A percentile compares a stretch with the other conserved stretches of the same genome.
Evolutionary conservation across 35 echinoderm and acorn worm species (phyloP).

Genomic region (Heliocidaris erythrogramma): DNA sequence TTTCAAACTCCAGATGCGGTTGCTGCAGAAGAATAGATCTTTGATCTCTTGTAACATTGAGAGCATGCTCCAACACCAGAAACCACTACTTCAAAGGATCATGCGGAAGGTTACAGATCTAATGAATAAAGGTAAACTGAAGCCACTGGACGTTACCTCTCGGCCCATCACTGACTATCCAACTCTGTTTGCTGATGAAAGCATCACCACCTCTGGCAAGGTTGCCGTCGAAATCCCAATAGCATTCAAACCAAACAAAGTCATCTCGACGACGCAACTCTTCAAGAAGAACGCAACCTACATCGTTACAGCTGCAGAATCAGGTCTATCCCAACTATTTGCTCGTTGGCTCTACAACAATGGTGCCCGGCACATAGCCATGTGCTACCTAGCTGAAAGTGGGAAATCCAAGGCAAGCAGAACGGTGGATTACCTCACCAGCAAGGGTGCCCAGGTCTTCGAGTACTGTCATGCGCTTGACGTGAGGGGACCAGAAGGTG

Average conservation of each 20-base stretch:
- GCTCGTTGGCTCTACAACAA: constrained; percentile 74
- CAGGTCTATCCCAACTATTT: constrained; percentile 73
- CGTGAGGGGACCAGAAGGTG: constrained; percentile 22
- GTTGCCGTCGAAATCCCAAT: constrained; percentile 57
- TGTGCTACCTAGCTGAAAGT: constrained; percentile 52
- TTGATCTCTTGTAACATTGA: constrained; percentile 75
- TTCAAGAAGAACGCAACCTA: constrained; percentile 80
- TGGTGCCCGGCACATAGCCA: constrained; percentile 75
- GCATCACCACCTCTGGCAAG: constrained; percentile 15
- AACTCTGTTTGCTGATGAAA: constrained; percentile 44
- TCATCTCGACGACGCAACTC: constrained; percentile 51
- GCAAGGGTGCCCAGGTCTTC: constrained; percentile 57
- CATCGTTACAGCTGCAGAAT: constrained; percentile 72
- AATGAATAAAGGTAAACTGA: constrained; percentile 39
- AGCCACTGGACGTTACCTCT: constrained; percentile 43
- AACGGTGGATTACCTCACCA: constrained; percentile 59
- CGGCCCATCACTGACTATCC: constrained; percentile 52
- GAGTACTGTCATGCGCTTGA: constrained; percentile 28
- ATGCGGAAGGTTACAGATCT: constrained; percentile 44
- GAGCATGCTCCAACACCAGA: constrained; percentile 48
- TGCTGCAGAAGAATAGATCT: constrained; percentile 60
- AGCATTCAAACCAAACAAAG: constrained; percentile 52
- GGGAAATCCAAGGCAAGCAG: constrained; percentile 35
- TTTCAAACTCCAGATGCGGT: constrained; percentile 49
- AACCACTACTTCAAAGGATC: constrained; percentile 32